Evolutionary conservation across 64 coral and sea anemone species (phyloP).

Genomic region (Dendrophyllia cribrosa): DNA sequence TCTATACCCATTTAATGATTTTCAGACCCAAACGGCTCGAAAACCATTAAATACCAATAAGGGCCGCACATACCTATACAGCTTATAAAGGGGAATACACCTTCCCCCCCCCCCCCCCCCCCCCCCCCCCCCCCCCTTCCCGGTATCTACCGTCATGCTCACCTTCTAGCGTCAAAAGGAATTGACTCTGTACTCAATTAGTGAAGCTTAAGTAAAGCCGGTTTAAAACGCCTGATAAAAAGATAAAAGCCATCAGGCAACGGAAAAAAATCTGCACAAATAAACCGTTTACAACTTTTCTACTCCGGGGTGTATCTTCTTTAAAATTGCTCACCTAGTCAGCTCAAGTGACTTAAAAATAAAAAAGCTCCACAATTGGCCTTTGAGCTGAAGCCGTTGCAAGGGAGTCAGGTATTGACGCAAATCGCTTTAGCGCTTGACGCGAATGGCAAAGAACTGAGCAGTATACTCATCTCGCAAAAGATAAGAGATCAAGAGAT

Average conservation of each 20-base stretch:
- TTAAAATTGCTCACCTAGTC: not conserved
- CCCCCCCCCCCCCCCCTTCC: too few relatives aligned
- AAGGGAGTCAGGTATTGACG: not conserved
- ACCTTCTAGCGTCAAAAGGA: not conserved
- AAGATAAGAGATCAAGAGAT: conserved; percentile 54
- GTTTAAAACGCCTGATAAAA: not conserved
- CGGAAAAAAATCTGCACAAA: not conserved
- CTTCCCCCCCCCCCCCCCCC: too few relatives aligned
- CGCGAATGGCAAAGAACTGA: conserved; percentile 4
- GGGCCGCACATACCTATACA: too few relatives aligned
- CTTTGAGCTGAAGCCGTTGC: not conserved
- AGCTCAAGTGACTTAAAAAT: too few relatives aligned
- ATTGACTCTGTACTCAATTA: not conserved
- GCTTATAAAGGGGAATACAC: too few relatives aligned
- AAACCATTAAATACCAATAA: too few relatives aligned
- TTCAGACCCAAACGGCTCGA: too few relatives aligned
- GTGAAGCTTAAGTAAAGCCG: not conserved
- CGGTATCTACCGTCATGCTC: too few relatives aligned
- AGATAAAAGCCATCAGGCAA: not conserved
- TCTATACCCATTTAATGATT: too few relatives aligned
- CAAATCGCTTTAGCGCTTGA: not conserved
- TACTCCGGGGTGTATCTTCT: not conserved
- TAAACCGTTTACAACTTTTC: not conserved
- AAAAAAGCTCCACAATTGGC: not conserved
- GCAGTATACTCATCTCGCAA: conserved; percentile 11